These are phyloP conservation scores for Sylvilagus bachmani DNA, from an alignment of 2,113 vertebrate species.

Conservation along the genomic window DNA sequence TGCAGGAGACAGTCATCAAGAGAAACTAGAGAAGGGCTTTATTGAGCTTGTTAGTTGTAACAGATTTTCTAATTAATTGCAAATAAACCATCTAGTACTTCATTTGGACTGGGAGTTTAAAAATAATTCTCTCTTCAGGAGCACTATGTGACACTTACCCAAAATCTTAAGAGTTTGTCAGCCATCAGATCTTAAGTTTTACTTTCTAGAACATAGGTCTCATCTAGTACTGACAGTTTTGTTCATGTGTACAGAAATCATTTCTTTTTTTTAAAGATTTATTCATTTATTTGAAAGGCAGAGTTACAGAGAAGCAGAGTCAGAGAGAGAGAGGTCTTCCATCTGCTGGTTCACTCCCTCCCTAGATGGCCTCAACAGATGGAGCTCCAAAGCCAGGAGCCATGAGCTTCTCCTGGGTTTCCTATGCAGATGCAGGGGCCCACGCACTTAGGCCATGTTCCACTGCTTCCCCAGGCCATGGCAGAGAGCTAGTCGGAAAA, in stretches of 20 bases:
- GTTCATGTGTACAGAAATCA: conserved; percentile 48
- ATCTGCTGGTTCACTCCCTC: too few relatives aligned
- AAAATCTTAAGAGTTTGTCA: not conserved
- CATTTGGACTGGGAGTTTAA: not conserved
- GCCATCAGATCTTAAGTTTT: not conserved
- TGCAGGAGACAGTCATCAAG: not conserved
- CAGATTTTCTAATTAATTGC: not conserved
- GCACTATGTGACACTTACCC: conserved; percentile 15
- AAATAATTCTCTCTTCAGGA: conserved; percentile 31
- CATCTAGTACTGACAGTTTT: conserved; percentile 53
- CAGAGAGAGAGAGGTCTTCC: too few relatives aligned
- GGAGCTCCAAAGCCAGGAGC: too few relatives aligned
- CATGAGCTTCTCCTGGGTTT: too few relatives aligned
- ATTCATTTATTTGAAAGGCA: too few relatives aligned
- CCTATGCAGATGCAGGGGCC: too few relatives aligned
- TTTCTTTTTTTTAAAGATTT: not conserved
- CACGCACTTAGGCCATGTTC: too few relatives aligned
- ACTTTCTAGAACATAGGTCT: not conserved
- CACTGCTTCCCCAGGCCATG: too few relatives aligned
- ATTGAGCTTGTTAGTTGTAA: not conserved
- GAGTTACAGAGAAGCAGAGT: too few relatives aligned
- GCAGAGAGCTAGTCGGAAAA: too few relatives aligned
- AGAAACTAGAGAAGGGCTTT: not conserved
- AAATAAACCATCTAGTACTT: not conserved
- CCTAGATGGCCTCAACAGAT: too few relatives aligned